These are phyloP conservation scores for Nemotelus nigrinus DNA, from an alignment of 2,888 invertebrate species.

Conservation along the genomic window DNA sequence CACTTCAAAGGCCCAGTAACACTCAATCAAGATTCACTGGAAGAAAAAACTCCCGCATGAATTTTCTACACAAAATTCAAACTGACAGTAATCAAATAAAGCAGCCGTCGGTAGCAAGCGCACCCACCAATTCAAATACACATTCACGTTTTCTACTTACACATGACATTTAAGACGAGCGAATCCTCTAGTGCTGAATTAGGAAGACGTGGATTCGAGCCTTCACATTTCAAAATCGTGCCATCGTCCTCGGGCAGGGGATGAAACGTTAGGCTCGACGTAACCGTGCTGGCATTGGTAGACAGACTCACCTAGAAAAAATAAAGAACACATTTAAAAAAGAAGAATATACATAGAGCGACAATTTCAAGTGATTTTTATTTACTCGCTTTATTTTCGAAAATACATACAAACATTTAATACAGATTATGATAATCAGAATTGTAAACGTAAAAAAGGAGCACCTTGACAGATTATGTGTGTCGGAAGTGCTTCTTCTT, in stretches of 20 bases:
- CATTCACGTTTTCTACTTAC: slow-evolving; percentile 71
- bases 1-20: too few species aligned
- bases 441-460: neutral
- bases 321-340: neutral
- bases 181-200: slow-evolving; percentile 82
- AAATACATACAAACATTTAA: slow-evolving; percentile 1
- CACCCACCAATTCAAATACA: neutral
- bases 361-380: slow-evolving; percentile 11
- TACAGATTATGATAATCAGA: slow-evolving; percentile 20
- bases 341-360: neutral
- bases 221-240: slow-evolving; percentile 83
- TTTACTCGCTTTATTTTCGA: slow-evolving; percentile 12
- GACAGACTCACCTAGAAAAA: slow-evolving; percentile 69
- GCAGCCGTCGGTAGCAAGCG: neutral
- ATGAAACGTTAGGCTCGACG: slow-evolving; percentile 81
- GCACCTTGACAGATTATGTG: neutral
- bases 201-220: slow-evolving; percentile 82
- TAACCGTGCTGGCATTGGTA: slow-evolving; percentile 76
- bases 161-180: slow-evolving; percentile 85
- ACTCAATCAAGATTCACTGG: too few species aligned
- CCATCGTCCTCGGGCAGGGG: slow-evolving; percentile 88
- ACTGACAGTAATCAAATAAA: slow-evolving; percentile 31
- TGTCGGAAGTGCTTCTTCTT: neutral
- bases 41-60: slow-evolving; percentile 6
- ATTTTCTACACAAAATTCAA: slow-evolving; percentile 35